phyloP scores from a whole-genome alignment of 2,797 vertebrate genomes.

The Gobio occitaniae region DNA sequence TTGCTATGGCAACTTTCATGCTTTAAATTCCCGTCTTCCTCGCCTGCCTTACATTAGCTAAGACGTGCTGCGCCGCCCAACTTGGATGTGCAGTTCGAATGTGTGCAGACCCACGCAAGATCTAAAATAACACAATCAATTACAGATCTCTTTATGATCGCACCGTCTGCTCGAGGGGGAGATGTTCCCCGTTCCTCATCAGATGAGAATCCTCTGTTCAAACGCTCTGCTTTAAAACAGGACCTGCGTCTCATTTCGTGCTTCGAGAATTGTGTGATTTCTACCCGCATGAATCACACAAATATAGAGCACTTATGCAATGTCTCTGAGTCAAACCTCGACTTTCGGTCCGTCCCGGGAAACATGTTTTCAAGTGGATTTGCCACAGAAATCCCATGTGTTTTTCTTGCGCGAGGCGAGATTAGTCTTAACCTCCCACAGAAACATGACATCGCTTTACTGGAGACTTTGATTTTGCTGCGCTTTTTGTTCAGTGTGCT shows the following conservation, averaged over 20 bases:
- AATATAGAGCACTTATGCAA: constrained; percentile 64
- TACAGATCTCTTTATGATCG: constrained; percentile 52
- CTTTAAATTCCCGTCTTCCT: constrained; percentile 66
- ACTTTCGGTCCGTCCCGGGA: constrained; percentile 43
- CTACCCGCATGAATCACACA: constrained; percentile 51
- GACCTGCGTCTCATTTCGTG: constrained; percentile 26
- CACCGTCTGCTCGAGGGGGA: constrained; percentile 31
- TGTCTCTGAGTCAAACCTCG: constrained; percentile 62
- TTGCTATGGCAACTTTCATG: constrained; percentile 82
- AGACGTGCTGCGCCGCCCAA: constrained; percentile 59
- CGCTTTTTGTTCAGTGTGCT: constrained; percentile 8
- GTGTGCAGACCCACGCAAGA: constrained; percentile 58
- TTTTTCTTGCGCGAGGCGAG: constrained; percentile 13
- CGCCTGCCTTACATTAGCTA: constrained; percentile 51
- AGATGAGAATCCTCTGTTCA: constrained; percentile 31
- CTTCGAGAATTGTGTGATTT: constrained; percentile 48
- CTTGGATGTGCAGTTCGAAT: constrained; percentile 55
- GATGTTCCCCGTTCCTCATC: constrained; percentile 37
- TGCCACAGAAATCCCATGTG: constrained; percentile 20
- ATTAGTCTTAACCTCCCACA: constrained; percentile 18
- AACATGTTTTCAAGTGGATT: constrained; percentile 43
- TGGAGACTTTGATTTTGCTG: constrained; percentile 15
- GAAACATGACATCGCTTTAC: not conserved
- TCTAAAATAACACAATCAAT: constrained; percentile 64
- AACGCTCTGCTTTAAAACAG: constrained; percentile 38